Conservation (phyloP, 1,140 invertebrate species). For the Agraylea sexmaculata region DNA sequence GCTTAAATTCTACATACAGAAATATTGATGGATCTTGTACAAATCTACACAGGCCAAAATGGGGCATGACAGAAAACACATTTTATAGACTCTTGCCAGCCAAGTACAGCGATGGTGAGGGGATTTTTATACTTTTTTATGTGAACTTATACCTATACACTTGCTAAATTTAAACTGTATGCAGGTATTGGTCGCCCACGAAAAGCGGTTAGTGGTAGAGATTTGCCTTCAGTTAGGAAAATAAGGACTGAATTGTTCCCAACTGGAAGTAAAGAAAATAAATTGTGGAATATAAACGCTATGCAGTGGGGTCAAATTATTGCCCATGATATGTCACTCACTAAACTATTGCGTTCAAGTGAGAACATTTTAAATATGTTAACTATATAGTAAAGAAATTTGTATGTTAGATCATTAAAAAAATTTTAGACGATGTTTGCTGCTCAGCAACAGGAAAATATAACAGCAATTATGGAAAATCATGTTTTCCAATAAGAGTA, state of each 20-base stretch:
- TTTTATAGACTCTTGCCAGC: slow-evolving; percentile 68
- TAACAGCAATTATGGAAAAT: slow-evolving; percentile 4
- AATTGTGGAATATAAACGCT: neutral
- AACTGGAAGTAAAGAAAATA: neutral
- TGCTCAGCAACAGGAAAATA: slow-evolving; percentile 11
- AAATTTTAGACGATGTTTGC: slow-evolving; percentile 10
- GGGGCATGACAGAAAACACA: slow-evolving; percentile 53
- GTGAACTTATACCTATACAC: too few relatives aligned
- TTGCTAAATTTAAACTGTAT: too few relatives aligned
- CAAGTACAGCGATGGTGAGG: slow-evolving; percentile 69
- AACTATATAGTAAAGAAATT: too few relatives aligned
- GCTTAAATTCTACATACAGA: slow-evolving; percentile 47
- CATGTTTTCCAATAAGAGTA: slow-evolving; percentile 17
- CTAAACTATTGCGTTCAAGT: too few relatives aligned
- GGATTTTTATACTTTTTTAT: too few relatives aligned
- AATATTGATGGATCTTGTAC: slow-evolving; percentile 78
- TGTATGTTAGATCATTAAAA: neutral
- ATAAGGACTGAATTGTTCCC: neutral
- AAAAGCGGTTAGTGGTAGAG: neutral
- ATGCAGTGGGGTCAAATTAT: neutral
- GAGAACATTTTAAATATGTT: too few relatives aligned
- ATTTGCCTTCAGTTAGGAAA: neutral
- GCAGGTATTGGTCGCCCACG: neutral
- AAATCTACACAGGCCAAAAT: slow-evolving; percentile 57
- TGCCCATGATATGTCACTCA: neutral